A percentile compares a stretch with the other conserved stretches of the same genome.
Evolutionary conservation across 2,797 vertebrate genomes (phyloP).

Genomic region (Nothura maculosa): DNA sequence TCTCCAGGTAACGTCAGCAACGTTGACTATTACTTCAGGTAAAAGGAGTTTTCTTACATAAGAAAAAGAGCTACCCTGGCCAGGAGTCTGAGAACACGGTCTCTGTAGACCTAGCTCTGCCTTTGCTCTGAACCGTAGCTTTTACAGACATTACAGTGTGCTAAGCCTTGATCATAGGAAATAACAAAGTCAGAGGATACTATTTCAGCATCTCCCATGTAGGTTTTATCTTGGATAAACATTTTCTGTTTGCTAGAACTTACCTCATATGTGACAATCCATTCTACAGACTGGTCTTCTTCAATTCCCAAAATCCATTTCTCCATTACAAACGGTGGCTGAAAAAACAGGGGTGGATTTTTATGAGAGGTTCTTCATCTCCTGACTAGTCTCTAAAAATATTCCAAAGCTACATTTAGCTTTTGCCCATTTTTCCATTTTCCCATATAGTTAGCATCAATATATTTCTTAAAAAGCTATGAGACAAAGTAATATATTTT

Average conservation of each 20-base stretch:
- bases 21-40: slow-evolving; percentile 22
- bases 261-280: slow-evolving; percentile 94
- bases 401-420: background rate
- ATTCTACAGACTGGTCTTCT: slow-evolving; percentile 91
- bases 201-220: background rate
- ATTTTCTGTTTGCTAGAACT: slow-evolving; percentile 52
- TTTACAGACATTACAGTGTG: slow-evolving; percentile 59
- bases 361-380: background rate
- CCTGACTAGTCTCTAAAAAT: background rate
- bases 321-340: slow-evolving; percentile 99
- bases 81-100: background rate
- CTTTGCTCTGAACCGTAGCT: slow-evolving; percentile 51
- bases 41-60: slow-evolving; percentile 30
- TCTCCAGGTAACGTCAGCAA: slow-evolving; percentile 37
- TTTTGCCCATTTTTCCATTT: background rate
- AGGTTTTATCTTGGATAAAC: slow-evolving; percentile 43
- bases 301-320: slow-evolving; percentile 94
- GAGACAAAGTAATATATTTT: background rate
- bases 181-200: slow-evolving; percentile 36
- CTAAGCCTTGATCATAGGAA: slow-evolving; percentile 30
- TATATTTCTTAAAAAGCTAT: background rate
- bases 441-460: background rate
- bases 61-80: background rate
- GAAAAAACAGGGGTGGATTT: slow-evolving; percentile 59
- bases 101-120: slow-evolving; percentile 44